Evolutionary conservation across 2,797 vertebrate species (phyloP).

Genomic region (Tauraco hartlaubi): DNA sequence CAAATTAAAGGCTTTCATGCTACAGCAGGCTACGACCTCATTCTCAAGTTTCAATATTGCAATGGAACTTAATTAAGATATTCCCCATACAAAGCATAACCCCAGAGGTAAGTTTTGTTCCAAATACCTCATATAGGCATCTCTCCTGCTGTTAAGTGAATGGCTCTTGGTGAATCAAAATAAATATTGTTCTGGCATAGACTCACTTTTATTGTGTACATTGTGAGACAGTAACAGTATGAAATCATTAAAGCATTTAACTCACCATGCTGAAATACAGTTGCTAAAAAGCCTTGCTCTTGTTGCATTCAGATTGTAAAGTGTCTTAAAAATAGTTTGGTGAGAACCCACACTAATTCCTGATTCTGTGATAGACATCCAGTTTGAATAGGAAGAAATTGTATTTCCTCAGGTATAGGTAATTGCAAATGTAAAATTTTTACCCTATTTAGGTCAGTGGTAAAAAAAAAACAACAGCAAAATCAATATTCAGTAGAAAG

Average conservation of each 20-base stretch:
- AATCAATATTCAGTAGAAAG: background rate
- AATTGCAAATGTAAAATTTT: background rate
- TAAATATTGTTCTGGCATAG: constrained; percentile 50
- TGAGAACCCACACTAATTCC: background rate
- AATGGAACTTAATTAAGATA: constrained; percentile 68
- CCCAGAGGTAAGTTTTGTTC: constrained; percentile 59
- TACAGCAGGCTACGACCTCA: constrained; percentile 60
- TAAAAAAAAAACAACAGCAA: background rate
- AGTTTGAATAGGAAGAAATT: background rate
- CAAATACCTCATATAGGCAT: constrained; percentile 31
- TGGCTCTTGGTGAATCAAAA: constrained; percentile 24
- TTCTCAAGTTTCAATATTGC: constrained; percentile 66
- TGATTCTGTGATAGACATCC: background rate
- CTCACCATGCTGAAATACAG: background rate
- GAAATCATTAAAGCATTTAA: constrained; percentile 56
- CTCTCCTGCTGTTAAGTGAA: constrained; percentile 46
- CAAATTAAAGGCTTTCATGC: constrained; percentile 68
- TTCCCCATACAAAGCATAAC: constrained; percentile 33
- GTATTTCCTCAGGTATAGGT: background rate
- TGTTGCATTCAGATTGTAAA: background rate
- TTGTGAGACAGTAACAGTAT: constrained; percentile 19
- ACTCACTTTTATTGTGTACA: constrained; percentile 32
- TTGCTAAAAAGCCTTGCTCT: background rate
- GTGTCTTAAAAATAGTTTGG: constrained; percentile 1
- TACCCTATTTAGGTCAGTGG: background rate